These are phyloP conservation scores for Ciconia nigra DNA, from an alignment of 2,797 vertebrate genomes.

Conservation along the genomic window DNA sequence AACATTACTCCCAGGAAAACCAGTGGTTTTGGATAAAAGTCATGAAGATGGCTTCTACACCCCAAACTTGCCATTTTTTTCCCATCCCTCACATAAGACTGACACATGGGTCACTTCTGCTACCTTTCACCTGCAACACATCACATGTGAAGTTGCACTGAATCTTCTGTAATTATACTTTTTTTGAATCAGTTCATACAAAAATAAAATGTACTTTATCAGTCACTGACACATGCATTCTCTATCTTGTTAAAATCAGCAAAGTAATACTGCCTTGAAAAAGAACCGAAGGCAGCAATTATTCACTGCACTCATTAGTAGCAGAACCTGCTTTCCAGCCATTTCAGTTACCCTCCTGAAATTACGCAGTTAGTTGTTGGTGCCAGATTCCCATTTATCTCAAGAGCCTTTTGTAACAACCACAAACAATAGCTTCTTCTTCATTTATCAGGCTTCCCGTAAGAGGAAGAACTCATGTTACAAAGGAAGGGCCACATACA, in stretches of 20 bases:
- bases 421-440: slow-evolving; percentile 31
- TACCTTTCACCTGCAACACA: neutral
- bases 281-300: neutral
- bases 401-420: slow-evolving; percentile 8
- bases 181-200: neutral
- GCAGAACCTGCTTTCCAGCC: neutral
- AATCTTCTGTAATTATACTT: neutral
- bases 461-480: slow-evolving; percentile 20
- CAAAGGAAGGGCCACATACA: neutral
- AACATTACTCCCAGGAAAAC: neutral
- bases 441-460: neutral
- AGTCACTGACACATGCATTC: neutral
- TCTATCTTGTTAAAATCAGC: neutral
- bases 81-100: neutral
- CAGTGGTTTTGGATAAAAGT: neutral
- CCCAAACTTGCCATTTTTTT: neutral
- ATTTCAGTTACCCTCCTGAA: neutral
- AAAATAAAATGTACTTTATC: neutral
- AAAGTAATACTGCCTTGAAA: neutral
- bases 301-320: neutral
- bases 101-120: neutral
- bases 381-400: slow-evolving; percentile 18
- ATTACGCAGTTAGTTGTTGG: neutral
- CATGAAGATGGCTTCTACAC: neutral
- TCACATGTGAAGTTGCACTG: rapidly evolving